Conservation (phyloP, 2,888 invertebrate species). For the Volucella inflata region DNA sequence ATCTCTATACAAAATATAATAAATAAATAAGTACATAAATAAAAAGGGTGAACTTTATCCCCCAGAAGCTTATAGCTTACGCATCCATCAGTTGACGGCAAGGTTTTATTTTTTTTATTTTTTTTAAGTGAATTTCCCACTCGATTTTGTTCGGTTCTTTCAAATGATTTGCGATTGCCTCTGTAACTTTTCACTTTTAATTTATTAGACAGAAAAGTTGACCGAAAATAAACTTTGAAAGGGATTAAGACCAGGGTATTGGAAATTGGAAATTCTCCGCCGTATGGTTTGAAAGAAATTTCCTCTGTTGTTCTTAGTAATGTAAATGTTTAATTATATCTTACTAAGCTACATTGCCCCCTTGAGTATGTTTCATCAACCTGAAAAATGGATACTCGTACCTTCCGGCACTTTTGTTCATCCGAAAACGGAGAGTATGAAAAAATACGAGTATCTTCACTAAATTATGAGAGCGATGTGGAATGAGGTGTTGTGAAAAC, state of each 20-base stretch:
- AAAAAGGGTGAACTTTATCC: conserved; percentile 29
- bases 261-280: background rate
- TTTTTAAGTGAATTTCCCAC: conserved; percentile 23
- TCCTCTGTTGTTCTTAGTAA: background rate
- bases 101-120: background rate
- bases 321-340: background rate
- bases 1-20: conserved; percentile 57
- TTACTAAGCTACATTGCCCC: background rate
- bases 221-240: conserved; percentile 3
- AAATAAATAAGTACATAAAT: conserved; percentile 63
- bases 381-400: background rate
- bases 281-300: background rate
- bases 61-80: conserved; percentile 29
- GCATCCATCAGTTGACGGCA: conserved; percentile 24
- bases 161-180: conserved; percentile 34
- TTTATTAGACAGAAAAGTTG: conserved; percentile 26
- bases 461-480: conserved; percentile 36
- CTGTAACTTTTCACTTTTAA: conserved; percentile 30
- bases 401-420: conserved; percentile 16
- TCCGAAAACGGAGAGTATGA: conserved; percentile 5
- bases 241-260: conserved; percentile 2
- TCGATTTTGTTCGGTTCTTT: background rate
- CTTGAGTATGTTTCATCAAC: background rate
- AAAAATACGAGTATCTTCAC: conserved; percentile 16
- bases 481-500: conserved; percentile 24